Evolutionary conservation across 2,113 vertebrate species (phyloP), one percentile per base, ranked within the genome.

Genomic region (Benitochromis conjunctus): DNA sequence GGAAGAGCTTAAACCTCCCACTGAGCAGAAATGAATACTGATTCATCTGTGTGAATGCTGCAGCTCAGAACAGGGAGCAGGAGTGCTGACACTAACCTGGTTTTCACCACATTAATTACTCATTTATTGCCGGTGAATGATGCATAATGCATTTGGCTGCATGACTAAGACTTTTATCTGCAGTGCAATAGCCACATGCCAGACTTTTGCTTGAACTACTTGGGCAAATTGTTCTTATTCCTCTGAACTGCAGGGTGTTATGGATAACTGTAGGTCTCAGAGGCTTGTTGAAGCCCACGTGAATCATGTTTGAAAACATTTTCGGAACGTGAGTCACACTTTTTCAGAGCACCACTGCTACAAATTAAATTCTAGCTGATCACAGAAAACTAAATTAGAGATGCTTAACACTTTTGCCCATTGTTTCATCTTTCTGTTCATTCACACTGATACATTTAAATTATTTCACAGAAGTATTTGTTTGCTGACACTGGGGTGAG

Each of bases 1-100:
- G 79, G 91, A 88, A 81, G 77, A 64, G 81, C 83, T 89, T 86
- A 88, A 92, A 86, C 84, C 78, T 80, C 93, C 83, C 79, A 87
- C 89, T 64, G 89, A 92, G 90, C 80, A 19, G 86, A 92, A 94
- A 94, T 90, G 87, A 94, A 93, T 91, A 91, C 81, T 29, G 34
- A 86, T 87, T 87, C 92, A 94, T 93, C 89, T 93, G 94, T 69
- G 62, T n/a, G 19, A 78, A 81, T 71, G 55, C 77, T 76, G 5
- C 48, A n/a, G 57, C 86, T 86, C 77, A n/a, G 78, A 71, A 62
- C 55, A 26, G 64, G 79, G 57, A 46, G 31, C 46, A 36, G 34
- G 21, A 90, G 77, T 53, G 51, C 79, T 87, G 78, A 84, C 84
- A 48, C 69, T 62, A 78, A 90, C 91, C 87, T 83, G 88, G 51